These are phyloP conservation scores for Styela clava DNA, from an alignment of 23 tunicate genomes.

Conservation along the genomic window DNA sequence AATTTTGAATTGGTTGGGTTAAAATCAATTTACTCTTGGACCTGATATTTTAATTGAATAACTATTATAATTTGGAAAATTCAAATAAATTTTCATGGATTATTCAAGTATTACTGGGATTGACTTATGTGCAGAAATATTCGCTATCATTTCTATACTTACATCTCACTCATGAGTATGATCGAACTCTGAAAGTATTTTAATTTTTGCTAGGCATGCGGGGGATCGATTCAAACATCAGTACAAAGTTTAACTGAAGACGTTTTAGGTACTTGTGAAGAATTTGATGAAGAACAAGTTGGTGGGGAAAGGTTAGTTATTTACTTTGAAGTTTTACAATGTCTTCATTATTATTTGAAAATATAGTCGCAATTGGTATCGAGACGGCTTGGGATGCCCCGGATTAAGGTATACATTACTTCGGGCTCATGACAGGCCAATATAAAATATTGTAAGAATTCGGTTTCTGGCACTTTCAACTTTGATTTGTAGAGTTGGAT, in stretches of 20 bases:
- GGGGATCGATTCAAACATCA: constrained; percentile 87
- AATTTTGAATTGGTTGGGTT: no score
- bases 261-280: constrained; percentile 89
- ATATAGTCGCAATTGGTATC: no score
- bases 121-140: no score
- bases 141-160: no score
- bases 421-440: not conserved
- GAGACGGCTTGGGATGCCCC: not conserved
- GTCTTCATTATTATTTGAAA: not conserved
- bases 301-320: constrained; percentile 81
- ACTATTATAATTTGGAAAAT: no score
- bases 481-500: not conserved
- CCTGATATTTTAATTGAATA: no score
- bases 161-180: no score
- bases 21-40: no score
- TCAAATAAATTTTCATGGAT: no score
- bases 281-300: constrained; percentile 90
- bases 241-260: constrained; percentile 85
- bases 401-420: not conserved
- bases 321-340: not conserved
- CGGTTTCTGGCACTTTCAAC: not conserved
- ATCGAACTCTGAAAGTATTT: no score
- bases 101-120: no score
- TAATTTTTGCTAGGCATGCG: constrained; percentile 72
- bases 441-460: no score